Percentiles rank a stretch among this genome's conserved stretches.
Evolutionary conservation across 1,140 invertebrate species (phyloP).

Genomic region (Drosophila varians): DNA sequence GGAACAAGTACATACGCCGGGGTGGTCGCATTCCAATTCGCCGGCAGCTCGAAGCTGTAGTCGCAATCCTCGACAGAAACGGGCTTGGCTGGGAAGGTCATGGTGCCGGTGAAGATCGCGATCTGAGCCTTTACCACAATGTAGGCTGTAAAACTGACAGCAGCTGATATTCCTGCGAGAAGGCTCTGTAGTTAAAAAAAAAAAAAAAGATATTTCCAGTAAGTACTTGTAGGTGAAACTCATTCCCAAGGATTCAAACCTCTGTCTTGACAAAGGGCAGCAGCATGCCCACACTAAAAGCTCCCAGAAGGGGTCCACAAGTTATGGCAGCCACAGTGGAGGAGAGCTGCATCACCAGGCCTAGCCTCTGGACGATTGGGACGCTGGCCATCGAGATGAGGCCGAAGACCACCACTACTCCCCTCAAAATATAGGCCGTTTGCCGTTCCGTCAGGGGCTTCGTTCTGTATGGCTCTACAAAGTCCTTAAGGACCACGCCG

Average conservation of each 20-base stretch:
- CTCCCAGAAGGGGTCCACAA: constrained; percentile 91
- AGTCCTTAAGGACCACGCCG: constrained; percentile 91
- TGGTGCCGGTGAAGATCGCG: constrained; percentile 49
- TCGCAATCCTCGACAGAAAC: constrained; percentile 59
- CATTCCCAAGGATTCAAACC: constrained; percentile 59
- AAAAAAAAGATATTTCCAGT: neutral
- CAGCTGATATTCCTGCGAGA: constrained; percentile 46
- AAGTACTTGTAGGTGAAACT: neutral
- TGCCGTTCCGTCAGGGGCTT: constrained; percentile 86
- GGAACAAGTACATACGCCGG: constrained; percentile 52
- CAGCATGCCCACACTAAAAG: constrained; percentile 93
- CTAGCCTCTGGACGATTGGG: constrained; percentile 88
- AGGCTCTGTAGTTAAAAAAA: constrained; percentile 40
- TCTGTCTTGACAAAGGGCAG: constrained; percentile 91
- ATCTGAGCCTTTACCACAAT: constrained; percentile 60
- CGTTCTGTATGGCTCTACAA: constrained; percentile 88
- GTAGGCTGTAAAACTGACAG: constrained; percentile 43
- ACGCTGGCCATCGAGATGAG: constrained; percentile 87
- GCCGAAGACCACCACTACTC: constrained; percentile 87
- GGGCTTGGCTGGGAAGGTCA: constrained; percentile 54
- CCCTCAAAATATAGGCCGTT: constrained; percentile 87
- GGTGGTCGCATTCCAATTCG: constrained; percentile 46
- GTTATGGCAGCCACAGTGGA: constrained; percentile 91
- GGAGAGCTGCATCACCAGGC: constrained; percentile 90
- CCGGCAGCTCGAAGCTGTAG: constrained; percentile 47